These are phyloP conservation scores for Sardina pilchardus DNA, from an alignment of 2,113 vertebrate genomes.

Conservation along the genomic window DNA sequence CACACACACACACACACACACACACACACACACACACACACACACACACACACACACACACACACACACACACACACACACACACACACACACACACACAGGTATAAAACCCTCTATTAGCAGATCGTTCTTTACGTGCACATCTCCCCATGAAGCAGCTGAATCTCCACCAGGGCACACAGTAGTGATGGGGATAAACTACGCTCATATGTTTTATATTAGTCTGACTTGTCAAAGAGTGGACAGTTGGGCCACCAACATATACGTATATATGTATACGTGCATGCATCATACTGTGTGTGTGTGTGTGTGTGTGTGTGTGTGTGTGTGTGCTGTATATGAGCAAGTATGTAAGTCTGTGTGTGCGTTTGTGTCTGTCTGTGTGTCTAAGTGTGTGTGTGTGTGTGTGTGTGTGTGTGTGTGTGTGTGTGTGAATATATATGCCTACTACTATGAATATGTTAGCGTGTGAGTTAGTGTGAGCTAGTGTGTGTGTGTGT, in stretches of 20 bases:
- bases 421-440: background rate
- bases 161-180: background rate
- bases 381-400: background rate
- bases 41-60: too few relatives aligned
- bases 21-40: too few relatives aligned
- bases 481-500: background rate
- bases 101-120: conserved; percentile 39
- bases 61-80: too few relatives aligned
- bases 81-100: background rate
- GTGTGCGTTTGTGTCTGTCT: background rate
- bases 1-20: too few relatives aligned
- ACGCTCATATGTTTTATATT: background rate
- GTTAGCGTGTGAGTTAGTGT: background rate
- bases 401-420: background rate
- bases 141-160: conserved; percentile 1
- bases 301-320: background rate
- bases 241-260: background rate
- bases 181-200: background rate
- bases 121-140: conserved; percentile 26
- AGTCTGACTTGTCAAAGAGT: background rate
- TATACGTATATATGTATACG: background rate
- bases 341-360: background rate
- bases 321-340: background rate
- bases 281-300: background rate
- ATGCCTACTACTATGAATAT: too few relatives aligned